Conservation (phyloP, 2,888 invertebrate genomes). For the Trimorus sp. region DNA sequence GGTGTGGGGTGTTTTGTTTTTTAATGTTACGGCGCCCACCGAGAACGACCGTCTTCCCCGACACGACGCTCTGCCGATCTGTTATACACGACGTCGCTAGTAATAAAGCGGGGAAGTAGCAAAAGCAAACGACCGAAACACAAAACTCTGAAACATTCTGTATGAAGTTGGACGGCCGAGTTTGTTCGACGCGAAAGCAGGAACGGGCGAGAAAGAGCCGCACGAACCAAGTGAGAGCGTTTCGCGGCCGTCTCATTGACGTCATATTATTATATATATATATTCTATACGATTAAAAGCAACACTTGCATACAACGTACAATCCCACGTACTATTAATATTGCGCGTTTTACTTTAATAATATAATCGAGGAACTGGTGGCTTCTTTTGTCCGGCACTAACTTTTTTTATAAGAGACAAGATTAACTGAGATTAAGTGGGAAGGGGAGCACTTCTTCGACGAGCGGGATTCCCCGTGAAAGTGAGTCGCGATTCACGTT, state of each 20-base stretch:
- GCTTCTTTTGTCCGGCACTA: constrained; percentile 69
- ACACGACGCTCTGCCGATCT: too few relatives aligned
- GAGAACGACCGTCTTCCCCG: too few relatives aligned
- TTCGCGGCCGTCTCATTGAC: constrained; percentile 74
- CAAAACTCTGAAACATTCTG: constrained; percentile 73
- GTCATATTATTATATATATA: constrained; percentile 36
- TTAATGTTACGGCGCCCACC: too few relatives aligned
- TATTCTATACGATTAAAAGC: constrained; percentile 68
- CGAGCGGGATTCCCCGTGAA: too few relatives aligned
- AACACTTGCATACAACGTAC: constrained; percentile 76
- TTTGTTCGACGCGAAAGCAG: constrained; percentile 16
- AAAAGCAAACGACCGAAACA: background rate
- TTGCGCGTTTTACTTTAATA: constrained; percentile 73
- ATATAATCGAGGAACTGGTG: constrained; percentile 45
- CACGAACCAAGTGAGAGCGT: constrained; percentile 45
- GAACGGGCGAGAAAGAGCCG: background rate
- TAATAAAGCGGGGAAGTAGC: constrained; percentile 33
- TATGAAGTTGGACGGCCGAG: constrained; percentile 68
- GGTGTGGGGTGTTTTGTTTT: too few relatives aligned
- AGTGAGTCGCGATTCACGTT: too few relatives aligned
- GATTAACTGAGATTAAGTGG: background rate
- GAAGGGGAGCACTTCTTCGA: background rate
- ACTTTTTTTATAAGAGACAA: constrained; percentile 59
- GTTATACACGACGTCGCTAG: constrained; percentile 12
- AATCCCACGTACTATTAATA: constrained; percentile 75